phyloP scores from a whole-genome alignment of 92 coral and sea anemone species.

The Zoanthus sociatus region DNA sequence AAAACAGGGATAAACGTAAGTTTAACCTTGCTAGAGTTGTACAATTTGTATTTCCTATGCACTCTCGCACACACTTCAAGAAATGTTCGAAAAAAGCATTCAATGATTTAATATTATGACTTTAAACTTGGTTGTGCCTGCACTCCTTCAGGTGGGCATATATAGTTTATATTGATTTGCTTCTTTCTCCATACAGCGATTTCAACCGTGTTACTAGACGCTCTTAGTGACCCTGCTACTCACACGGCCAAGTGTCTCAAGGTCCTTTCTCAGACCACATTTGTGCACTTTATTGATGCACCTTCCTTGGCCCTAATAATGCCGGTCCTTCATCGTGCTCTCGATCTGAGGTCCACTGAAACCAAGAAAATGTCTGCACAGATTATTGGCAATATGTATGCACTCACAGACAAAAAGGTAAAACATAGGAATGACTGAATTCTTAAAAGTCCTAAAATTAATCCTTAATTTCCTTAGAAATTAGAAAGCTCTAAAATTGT shows the following conservation, averaged over 20 bases:
- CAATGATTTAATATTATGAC: too few species aligned
- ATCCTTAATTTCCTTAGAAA: too few species aligned
- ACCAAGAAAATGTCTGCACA: slow-evolving; percentile 99
- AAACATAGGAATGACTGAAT: background rate
- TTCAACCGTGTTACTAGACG: slow-evolving; percentile 91
- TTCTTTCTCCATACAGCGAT: slow-evolving; percentile 70
- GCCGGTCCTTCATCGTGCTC: slow-evolving; percentile 98
- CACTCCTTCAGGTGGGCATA: background rate
- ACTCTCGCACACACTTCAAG: too few species aligned
- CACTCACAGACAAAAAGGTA: slow-evolving; percentile 97
- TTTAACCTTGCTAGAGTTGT: too few species aligned
- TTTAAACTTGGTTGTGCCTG: too few species aligned
- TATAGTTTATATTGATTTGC: background rate
- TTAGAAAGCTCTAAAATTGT: too few species aligned
- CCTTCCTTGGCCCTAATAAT: slow-evolving; percentile 97
- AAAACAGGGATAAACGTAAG: too few species aligned
- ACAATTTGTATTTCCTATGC: too few species aligned
- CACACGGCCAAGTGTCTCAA: slow-evolving; percentile 92
- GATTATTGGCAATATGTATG: slow-evolving; percentile 97
- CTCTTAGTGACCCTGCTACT: slow-evolving; percentile 95
- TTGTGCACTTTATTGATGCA: slow-evolving; percentile 97
- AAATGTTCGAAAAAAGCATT: too few species aligned
- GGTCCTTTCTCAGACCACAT: slow-evolving; percentile 89
- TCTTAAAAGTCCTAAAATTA: too few species aligned
- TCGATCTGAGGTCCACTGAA: slow-evolving; percentile 91